Evolutionary conservation across 2,113 vertebrate genomes (phyloP).

Genomic region (Progne subis): DNA sequence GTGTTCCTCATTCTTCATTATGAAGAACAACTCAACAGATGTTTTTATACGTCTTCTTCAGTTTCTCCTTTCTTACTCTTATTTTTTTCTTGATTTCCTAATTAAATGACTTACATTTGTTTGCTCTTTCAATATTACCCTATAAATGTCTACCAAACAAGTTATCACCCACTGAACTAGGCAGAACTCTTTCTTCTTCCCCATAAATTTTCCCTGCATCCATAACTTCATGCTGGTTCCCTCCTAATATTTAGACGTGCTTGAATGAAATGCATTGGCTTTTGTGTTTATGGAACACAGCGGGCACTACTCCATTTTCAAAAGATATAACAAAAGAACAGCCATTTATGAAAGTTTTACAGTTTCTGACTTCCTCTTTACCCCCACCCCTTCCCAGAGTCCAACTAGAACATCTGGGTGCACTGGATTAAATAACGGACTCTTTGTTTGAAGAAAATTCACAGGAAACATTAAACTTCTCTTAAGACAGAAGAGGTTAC

Average conservation of each 20-base stretch:
- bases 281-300: conserved; percentile 10
- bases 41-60: not conserved
- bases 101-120: not conserved
- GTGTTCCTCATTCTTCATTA: not conserved
- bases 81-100: not conserved
- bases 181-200: not conserved
- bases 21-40: not conserved
- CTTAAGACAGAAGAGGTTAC: not conserved
- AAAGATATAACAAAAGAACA: not conserved
- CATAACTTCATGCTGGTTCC: not conserved
- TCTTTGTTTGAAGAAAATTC: conserved; percentile 31
- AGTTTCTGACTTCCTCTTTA: conserved; percentile 17
- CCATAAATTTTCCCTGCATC: not conserved
- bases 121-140: not conserved
- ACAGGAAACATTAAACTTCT: conserved; percentile 8
- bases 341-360: conserved; percentile 12
- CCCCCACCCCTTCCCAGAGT: not conserved
- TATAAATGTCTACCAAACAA: not conserved
- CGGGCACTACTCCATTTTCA: not conserved
- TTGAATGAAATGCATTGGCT: not conserved
- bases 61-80: not conserved
- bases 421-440: conserved; percentile 15
- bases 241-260: conserved; percentile 8
- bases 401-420: conserved; percentile 24
- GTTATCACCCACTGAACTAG: not conserved